Conservation (phyloP, 2,113 vertebrate species). For the Atherinomorus stipes region DNA sequence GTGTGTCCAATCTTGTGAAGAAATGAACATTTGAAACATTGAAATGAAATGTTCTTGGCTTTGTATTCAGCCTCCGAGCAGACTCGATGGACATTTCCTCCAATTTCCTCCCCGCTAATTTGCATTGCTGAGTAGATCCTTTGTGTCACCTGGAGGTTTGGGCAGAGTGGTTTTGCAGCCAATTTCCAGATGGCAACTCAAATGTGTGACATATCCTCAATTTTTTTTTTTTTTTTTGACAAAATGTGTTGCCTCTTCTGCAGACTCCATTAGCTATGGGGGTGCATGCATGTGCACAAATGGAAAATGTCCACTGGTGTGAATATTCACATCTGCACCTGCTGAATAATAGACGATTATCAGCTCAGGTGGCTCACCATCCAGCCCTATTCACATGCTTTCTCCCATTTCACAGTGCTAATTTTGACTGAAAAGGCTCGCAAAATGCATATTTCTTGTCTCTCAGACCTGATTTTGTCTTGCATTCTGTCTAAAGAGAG, state of each 20-base stretch:
- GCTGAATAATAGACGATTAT: slow-evolving; percentile 78
- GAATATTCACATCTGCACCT: slow-evolving; percentile 78
- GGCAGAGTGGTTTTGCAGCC: slow-evolving; percentile 48
- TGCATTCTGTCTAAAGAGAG: slow-evolving; percentile 51
- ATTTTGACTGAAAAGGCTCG: slow-evolving; percentile 44
- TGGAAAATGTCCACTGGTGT: slow-evolving; percentile 73
- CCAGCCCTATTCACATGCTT: slow-evolving; percentile 28
- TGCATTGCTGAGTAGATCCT: slow-evolving; percentile 66
- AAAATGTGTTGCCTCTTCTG: slow-evolving; percentile 35
- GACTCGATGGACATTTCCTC: slow-evolving; percentile 53
- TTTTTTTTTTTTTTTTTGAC: no score
- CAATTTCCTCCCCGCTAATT: slow-evolving; percentile 55
- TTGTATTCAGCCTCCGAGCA: slow-evolving; percentile 44
- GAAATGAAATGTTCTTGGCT: slow-evolving; percentile 59
- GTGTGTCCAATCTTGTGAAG: slow-evolving; percentile 54
- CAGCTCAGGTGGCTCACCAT: slow-evolving; percentile 59
- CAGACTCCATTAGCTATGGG: slow-evolving; percentile 68
- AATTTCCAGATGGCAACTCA: slow-evolving; percentile 67
- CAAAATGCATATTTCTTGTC: slow-evolving; percentile 69
- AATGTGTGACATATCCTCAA: slow-evolving; percentile 59
- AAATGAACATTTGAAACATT: slow-evolving; percentile 55
- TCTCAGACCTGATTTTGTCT: slow-evolving; percentile 46
- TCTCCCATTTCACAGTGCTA: slow-evolving; percentile 47
- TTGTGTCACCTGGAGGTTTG: slow-evolving; percentile 72
- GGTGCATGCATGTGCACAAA: slow-evolving; percentile 45